These are phyloP conservation scores for Scolanthus callimorphus DNA, from an alignment of 92 coral and sea anemone genomes.

Conservation along the genomic window DNA sequence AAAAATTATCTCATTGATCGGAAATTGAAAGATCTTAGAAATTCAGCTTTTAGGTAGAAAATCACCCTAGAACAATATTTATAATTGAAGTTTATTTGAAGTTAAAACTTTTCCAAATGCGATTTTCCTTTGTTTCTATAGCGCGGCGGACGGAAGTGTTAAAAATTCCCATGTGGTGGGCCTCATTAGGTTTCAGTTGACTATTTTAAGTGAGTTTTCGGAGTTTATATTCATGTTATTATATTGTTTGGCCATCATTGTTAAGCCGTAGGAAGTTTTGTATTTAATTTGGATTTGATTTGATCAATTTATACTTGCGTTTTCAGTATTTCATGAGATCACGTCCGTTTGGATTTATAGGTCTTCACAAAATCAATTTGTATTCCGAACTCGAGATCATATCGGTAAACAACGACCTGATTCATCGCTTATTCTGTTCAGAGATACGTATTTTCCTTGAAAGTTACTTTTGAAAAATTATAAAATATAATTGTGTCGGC, in stretches of 20 bases:
- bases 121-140: constrained; percentile 83
- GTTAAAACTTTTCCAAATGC: constrained; percentile 23
- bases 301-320: constrained; percentile 8
- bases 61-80: background rate
- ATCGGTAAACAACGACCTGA: constrained; percentile 84
- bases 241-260: constrained; percentile 12
- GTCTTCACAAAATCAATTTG: constrained; percentile 62
- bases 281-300: constrained; percentile 25
- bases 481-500: no score
- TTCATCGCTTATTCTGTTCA: constrained; percentile 53
- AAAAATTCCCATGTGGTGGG: constrained; percentile 91
- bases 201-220: constrained; percentile 32
- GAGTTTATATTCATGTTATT: constrained; percentile 30
- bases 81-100: constrained; percentile 4
- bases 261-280: constrained; percentile 2
- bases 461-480: no score
- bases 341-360: constrained; percentile 62
- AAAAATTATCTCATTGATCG: constrained; percentile 10
- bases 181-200: constrained; percentile 56
- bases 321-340: constrained; percentile 41
- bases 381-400: constrained; percentile 77
- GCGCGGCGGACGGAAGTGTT: constrained; percentile 84
- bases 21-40: constrained; percentile 1
- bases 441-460: constrained; percentile 35
- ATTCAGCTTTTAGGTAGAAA: background rate